Percentiles rank a stretch among this genome's conserved stretches.
These are phyloP conservation scores for Uria lomvia DNA, from an alignment of 2,113 vertebrate genomes.

Conservation along the genomic window DNA sequence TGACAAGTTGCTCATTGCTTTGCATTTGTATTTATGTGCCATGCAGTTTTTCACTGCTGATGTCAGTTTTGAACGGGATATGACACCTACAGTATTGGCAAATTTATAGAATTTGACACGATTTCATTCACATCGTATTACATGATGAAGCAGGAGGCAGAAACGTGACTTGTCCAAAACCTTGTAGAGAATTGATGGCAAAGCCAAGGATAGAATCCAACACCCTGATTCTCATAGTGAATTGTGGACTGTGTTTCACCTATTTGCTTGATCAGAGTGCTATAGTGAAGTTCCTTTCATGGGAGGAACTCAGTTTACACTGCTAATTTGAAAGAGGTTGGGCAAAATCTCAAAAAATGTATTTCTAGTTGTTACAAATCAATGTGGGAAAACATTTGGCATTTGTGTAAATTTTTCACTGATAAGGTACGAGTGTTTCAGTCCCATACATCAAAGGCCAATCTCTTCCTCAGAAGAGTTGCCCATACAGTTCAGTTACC, in stretches of 20 bases:
- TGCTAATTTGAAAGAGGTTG: neutral
- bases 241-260: neutral
- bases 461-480: neutral
- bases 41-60: neutral
- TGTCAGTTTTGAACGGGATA: neutral
- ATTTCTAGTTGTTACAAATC: neutral
- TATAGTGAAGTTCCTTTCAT: neutral
- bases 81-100: neutral
- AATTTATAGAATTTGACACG: neutral
- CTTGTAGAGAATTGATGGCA: neutral
- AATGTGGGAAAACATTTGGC: neutral
- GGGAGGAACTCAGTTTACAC: neutral
- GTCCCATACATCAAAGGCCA: neutral
- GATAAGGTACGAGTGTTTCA: neutral
- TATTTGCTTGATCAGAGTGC: neutral
- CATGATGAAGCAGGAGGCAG: neutral
- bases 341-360: neutral
- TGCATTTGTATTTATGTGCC: neutral
- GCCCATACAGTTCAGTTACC: neutral
- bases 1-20: conserved; percentile 32
- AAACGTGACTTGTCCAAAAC: neutral
- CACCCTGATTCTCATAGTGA: neutral
- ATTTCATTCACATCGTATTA: neutral
- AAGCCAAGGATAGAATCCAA: neutral
- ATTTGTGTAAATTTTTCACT: neutral